A percentile compares a stretch with the other conserved stretches of the same genome.
phyloP scores from a whole-genome alignment of 2,888 invertebrate species.

The Euplagia quadripunctaria region DNA sequence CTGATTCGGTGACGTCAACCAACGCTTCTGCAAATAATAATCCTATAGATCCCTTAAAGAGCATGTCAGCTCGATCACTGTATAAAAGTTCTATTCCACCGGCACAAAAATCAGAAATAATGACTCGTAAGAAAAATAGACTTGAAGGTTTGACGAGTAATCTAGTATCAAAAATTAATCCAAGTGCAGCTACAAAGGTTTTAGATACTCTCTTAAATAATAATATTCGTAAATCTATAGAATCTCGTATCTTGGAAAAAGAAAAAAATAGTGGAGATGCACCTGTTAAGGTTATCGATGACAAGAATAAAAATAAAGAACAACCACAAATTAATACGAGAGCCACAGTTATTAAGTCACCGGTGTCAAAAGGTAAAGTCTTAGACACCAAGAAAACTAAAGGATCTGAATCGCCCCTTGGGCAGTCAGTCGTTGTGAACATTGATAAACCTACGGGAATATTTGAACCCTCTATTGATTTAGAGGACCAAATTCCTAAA shows the following conservation, averaged over 20 bases:
- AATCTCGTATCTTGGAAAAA: slow-evolving; percentile 83
- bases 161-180: slow-evolving; percentile 88
- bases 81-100: slow-evolving; percentile 83
- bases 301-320: slow-evolving; percentile 75
- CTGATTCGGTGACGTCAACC: slow-evolving; percentile 50
- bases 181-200: slow-evolving; percentile 84
- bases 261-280: slow-evolving; percentile 70
- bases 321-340: slow-evolving; percentile 78
- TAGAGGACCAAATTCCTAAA: slow-evolving; percentile 89
- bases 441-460: slow-evolving; percentile 89
- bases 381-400: slow-evolving; percentile 81
- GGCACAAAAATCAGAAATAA: slow-evolving; percentile 86
- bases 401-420: slow-evolving; percentile 61
- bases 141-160: slow-evolving; percentile 88
- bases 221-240: slow-evolving; percentile 83
- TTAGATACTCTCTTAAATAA: slow-evolving; percentile 83
- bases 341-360: slow-evolving; percentile 88
- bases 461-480: slow-evolving; percentile 90
- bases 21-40: slow-evolving; percentile 56
- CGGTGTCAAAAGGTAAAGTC: slow-evolving; percentile 83
- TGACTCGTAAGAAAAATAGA: slow-evolving; percentile 89
- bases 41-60: slow-evolving; percentile 77
- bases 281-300: slow-evolving; percentile 65
- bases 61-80: slow-evolving; percentile 82
- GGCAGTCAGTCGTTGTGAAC: slow-evolving; percentile 74